Conservation (phyloP, 1,140 invertebrate genomes). For the Microplitis mediator region DNA sequence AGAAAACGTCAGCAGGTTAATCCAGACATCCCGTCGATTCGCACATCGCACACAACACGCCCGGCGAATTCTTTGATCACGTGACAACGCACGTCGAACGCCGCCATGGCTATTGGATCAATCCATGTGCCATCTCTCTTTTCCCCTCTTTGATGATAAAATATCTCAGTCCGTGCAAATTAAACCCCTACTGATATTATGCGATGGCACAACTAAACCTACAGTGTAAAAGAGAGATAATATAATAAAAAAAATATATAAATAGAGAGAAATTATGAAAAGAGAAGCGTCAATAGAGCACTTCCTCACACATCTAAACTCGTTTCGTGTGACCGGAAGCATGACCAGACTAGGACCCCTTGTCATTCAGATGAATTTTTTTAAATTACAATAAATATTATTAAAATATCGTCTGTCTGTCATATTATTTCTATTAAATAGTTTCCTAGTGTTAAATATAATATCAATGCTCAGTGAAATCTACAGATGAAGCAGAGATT, state of each 20-base stretch:
- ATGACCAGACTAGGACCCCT: neutral
- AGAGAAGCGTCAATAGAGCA: slow-evolving; percentile 15
- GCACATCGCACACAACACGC: neutral
- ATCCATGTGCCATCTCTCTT: slow-evolving; percentile 11
- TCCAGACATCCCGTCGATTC: slow-evolving; percentile 9
- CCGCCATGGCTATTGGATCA: slow-evolving; percentile 14
- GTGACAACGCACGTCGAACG: slow-evolving; percentile 14
- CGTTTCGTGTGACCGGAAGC: slow-evolving; percentile 23
- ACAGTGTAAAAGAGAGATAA: neutral
- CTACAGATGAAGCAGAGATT: neutral
- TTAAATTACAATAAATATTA: too few relatives aligned
- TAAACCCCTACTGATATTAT: neutral
- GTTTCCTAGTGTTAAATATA: too few relatives aligned
- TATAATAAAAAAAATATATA: neutral
- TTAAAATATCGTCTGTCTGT: too few relatives aligned
- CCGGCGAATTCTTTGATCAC: slow-evolving; percentile 15
- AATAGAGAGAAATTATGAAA: neutral
- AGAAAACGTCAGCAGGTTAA: neutral
- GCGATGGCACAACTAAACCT: neutral
- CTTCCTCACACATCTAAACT: slow-evolving; percentile 7
- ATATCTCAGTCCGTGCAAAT: neutral
- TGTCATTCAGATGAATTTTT: too few relatives aligned
- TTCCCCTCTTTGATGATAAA: neutral
- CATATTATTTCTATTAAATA: too few relatives aligned
- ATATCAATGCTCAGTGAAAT: neutral